A percentile compares a stretch with the other conserved stretches of the same genome.
Evolutionary conservation across 2,888 invertebrate genomes (phyloP).

Genomic region (Drosophila subsilvestris): DNA sequence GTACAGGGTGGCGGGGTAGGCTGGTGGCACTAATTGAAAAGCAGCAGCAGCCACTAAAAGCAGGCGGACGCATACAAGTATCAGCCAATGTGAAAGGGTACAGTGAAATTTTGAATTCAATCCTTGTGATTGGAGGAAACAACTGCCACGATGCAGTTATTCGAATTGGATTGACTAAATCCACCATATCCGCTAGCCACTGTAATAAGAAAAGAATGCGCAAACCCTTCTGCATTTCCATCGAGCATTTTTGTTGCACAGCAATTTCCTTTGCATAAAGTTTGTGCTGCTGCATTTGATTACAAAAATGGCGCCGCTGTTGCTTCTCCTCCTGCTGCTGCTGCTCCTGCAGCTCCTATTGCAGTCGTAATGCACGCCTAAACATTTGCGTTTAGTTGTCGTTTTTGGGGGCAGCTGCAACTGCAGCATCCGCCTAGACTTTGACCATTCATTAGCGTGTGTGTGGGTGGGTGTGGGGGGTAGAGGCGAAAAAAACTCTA

Average conservation of each 20-base stretch:
- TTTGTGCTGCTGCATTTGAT: conserved; percentile 67
- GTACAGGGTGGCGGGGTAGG: neutral
- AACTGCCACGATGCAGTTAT: neutral
- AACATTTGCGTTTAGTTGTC: conserved; percentile 73
- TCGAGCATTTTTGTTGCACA: neutral
- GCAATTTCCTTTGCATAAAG: conserved; percentile 40
- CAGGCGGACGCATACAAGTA: conserved; percentile 25
- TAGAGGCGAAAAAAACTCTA: conserved; percentile 57
- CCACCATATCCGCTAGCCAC: conserved; percentile 7
- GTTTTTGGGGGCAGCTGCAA: conserved; percentile 62
- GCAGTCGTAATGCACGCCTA: conserved; percentile 73
- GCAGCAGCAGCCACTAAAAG: conserved; percentile 74
- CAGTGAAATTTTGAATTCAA: conserved; percentile 3
- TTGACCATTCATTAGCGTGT: conserved; percentile 69
- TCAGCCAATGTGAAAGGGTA: conserved; percentile 1
- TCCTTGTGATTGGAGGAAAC: neutral
- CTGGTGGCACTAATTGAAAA: conserved; percentile 74
- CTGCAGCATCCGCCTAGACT: conserved; percentile 48
- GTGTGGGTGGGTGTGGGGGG: conserved; percentile 14
- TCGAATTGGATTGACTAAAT: neutral
- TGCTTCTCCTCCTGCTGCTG: conserved; percentile 4
- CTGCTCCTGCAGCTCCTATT: conserved; percentile 14
- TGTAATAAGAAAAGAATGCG: conserved; percentile 39
- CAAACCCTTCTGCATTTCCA: conserved; percentile 7
- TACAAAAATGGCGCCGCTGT: conserved; percentile 60